phyloP scores from a whole-genome alignment of 2,113 vertebrate genomes.

The Rousettus leschenaultii region DNA sequence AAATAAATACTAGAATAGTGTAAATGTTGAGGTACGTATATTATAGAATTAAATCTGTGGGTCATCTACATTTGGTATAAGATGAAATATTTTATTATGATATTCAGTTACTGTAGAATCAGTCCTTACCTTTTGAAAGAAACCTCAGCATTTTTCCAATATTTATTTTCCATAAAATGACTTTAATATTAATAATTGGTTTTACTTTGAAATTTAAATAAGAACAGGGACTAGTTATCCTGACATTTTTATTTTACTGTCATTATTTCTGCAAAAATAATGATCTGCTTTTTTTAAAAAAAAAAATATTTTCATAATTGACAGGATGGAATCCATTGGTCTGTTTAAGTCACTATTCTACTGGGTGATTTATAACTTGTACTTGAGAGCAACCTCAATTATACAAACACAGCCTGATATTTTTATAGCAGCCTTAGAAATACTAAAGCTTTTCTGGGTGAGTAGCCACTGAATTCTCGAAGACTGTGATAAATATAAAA shows the following conservation, averaged over 20 bases:
- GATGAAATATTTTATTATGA: slow-evolving; percentile 11
- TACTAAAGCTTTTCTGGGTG: neutral
- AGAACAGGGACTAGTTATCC: slow-evolving; percentile 45
- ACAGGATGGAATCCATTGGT: neutral
- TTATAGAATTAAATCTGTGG: slow-evolving; percentile 53
- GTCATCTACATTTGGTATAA: neutral
- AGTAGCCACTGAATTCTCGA: neutral
- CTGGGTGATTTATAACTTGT: neutral
- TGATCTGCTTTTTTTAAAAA: neutral
- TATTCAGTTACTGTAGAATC: neutral
- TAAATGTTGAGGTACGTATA: slow-evolving; percentile 3
- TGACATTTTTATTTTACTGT: slow-evolving; percentile 57
- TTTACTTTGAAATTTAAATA: slow-evolving; percentile 52
- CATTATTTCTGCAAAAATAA: slow-evolving; percentile 11
- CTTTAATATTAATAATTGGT: slow-evolving; percentile 63
- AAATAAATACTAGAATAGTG: slow-evolving; percentile 1
- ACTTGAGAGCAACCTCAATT: neutral
- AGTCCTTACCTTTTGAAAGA: slow-evolving; percentile 49
- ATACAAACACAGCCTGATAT: neutral
- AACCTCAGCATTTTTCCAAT: neutral
- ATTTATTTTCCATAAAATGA: slow-evolving; percentile 67
- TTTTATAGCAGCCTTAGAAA: neutral
- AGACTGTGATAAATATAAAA: neutral
- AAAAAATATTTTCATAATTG: neutral
- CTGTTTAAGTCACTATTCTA: neutral